Base-by-base conservation (phyloP, 1,140 invertebrate genomes). In the Lithobius niger region DNA sequence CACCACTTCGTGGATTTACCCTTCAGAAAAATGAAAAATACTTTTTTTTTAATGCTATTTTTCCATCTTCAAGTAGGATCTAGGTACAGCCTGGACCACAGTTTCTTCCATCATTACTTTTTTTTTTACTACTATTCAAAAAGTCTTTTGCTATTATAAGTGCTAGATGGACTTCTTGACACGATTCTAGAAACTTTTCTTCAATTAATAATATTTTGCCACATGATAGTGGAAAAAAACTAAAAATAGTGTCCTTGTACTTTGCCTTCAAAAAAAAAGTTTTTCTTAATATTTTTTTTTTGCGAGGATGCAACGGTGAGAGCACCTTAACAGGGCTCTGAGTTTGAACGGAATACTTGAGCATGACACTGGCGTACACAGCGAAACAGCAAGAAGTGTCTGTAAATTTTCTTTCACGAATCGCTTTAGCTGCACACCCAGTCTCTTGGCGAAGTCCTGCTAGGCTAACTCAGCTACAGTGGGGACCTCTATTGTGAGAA, bases 401-500 rank as follows among this genome's bases (percentile, higher is more conserved):
- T 10, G 22, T 6, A 47, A 47, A 18, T 18, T 15, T 47, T 47
- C 10, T 47, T 47, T 47, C 19, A 13, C 10, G 31, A 36, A 10
- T 10, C 31, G 44, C 44, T 6, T 13, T 6, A 47, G 44, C 44
- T 47, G 31, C 48, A 50, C 27, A 50, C 4, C 31, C 31, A 6
- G 31, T 6, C 31, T 36, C 6, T 10, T n/a, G 6, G n/a, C 31
- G 31, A 6, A 36, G 6, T 6, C 31, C n/a, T 6, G n/a, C 13
- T 13, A 21, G 44, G 44, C 44, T 21, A 6, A 6, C 22, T 50
- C 48, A 26, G 48, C 22, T 27, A 50, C 48, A 26, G 48, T 50
- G 48, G 48, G 48, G 48, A 50, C 48, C 48, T 50, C 48, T 50
- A 50, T 50, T 50, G 48, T 50, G 24, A 50, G 48, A 50, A 50